Conservation (phyloP, 2,113 vertebrate species). For the Cinclus cinclus region DNA sequence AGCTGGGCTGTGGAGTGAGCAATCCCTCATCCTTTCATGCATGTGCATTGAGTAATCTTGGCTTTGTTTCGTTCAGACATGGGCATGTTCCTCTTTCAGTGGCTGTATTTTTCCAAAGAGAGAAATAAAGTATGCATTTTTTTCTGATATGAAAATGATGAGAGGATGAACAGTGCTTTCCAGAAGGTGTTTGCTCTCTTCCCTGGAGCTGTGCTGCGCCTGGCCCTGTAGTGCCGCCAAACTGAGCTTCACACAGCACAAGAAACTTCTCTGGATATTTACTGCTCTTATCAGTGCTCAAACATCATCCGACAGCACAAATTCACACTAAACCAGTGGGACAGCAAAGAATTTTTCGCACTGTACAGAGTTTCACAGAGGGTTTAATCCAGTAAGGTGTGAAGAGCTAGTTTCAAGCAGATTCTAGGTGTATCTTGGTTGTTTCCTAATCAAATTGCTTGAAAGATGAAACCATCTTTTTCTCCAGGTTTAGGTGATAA, state of each 20-base stretch:
- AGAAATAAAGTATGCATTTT: background rate
- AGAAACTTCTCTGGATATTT: background rate
- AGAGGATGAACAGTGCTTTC: background rate
- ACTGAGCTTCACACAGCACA: background rate
- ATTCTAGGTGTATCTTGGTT: background rate
- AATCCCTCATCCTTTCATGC: background rate
- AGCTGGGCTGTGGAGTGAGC: background rate
- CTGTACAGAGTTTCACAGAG: background rate
- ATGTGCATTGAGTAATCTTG: background rate
- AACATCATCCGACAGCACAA: background rate
- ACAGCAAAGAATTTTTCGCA: background rate
- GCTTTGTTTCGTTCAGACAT: background rate
- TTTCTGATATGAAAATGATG: background rate
- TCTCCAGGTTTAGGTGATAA: background rate
- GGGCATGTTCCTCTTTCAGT: background rate
- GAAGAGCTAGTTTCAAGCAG: background rate
- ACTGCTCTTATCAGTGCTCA: background rate
- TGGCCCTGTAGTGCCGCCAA: rapidly evolving
- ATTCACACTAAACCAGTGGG: background rate
- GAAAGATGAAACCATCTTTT: background rate
- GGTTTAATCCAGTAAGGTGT: background rate
- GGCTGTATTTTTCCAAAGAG: background rate
- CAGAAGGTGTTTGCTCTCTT: background rate
- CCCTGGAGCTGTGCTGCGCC: rapidly evolving
- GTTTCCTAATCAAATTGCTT: background rate